phyloP scores from a whole-genome alignment of 1,140 invertebrate species.

The Atta texana region DNA sequence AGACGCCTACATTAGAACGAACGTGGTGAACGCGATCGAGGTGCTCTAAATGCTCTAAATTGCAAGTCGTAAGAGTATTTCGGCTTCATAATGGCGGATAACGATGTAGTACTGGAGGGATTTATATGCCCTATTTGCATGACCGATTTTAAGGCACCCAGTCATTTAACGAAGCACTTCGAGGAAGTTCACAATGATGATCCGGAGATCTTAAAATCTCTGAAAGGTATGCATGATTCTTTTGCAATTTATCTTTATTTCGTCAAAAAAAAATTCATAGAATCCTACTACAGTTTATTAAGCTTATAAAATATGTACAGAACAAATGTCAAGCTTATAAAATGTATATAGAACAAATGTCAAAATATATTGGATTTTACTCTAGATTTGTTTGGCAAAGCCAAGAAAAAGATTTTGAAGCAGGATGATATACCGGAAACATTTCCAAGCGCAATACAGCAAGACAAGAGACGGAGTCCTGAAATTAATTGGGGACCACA shows the following conservation, averaged over 20 bases:
- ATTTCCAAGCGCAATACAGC: slow-evolving; percentile 83
- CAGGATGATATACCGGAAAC: slow-evolving; percentile 89
- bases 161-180: slow-evolving; percentile 94
- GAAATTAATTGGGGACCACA: slow-evolving; percentile 88
- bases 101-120: slow-evolving; percentile 92
- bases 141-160: slow-evolving; percentile 93
- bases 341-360: background rate
- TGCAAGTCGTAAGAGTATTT: background rate
- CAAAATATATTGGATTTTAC: slow-evolving; percentile 17
- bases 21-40: background rate
- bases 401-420: slow-evolving; percentile 95
- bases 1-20: slow-evolving; percentile 50
- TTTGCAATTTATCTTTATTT: background rate
- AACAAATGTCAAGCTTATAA: background rate
- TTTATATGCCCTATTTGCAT: slow-evolving; percentile 98
- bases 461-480: slow-evolving; percentile 71
- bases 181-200: slow-evolving; percentile 95
- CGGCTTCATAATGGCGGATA: slow-evolving; percentile 82
- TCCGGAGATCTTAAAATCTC: slow-evolving; percentile 95
- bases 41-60: background rate
- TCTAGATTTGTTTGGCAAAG: slow-evolving; percentile 94
- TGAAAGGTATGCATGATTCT: slow-evolving; percentile 89
- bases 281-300: background rate
- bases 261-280: slow-evolving; percentile 3
- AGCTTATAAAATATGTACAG: background rate